phyloP scores from a whole-genome alignment of 2,113 vertebrate species.

The Clarias gariepinus region DNA sequence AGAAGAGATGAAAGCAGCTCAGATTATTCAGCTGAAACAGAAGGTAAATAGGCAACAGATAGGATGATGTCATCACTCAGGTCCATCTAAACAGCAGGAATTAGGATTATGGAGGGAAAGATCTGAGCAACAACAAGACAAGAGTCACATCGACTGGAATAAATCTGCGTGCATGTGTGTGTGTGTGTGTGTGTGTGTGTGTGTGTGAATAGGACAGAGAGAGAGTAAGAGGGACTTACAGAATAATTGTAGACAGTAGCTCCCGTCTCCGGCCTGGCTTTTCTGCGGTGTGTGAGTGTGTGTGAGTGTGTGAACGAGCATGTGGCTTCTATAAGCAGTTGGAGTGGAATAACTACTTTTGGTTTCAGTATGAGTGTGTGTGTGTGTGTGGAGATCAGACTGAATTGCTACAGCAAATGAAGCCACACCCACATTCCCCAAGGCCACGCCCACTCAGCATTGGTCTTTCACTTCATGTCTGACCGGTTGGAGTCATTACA shows the following conservation, averaged over 20 bases:
- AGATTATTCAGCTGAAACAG: too few relatives aligned
- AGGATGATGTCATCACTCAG: not conserved
- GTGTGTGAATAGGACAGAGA: not conserved
- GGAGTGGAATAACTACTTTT: not conserved
- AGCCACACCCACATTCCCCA: too few relatives aligned
- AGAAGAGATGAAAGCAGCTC: too few relatives aligned
- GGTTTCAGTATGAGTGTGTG: not conserved
- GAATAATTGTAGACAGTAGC: not conserved
- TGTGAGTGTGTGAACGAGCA: not conserved
- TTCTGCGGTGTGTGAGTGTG: not conserved
- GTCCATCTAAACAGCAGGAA: not conserved
- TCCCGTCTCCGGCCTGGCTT: not conserved
- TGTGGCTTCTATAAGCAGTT: not conserved
- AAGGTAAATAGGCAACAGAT: not conserved
- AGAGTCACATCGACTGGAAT: not conserved
- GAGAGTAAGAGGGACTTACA: not conserved
- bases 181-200: not conserved
- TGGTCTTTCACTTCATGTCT: not conserved
- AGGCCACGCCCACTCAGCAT: too few relatives aligned
- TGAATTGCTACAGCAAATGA: not conserved
- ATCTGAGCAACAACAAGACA: not conserved
- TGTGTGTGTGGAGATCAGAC: not conserved
- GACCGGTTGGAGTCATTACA: not conserved
- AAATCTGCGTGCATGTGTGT: not conserved
- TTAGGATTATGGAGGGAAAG: not conserved